These are phyloP conservation scores for Scomber colias DNA, from an alignment of 2,113 vertebrate genomes.

Conservation along the genomic window DNA sequence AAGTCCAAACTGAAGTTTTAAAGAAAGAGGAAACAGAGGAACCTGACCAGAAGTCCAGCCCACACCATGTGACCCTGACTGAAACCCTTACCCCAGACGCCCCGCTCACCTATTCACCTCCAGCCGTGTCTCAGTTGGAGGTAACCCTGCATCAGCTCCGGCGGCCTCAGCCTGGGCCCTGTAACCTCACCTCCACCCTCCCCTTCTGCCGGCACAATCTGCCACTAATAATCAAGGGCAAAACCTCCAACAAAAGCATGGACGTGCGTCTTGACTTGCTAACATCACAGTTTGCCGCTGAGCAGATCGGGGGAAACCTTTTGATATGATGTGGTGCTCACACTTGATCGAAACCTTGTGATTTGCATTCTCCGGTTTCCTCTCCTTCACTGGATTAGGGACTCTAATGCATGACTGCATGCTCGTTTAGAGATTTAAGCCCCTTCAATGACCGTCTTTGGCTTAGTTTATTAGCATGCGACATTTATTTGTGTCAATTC, in stretches of 20 bases:
- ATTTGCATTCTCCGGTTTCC: slow-evolving; percentile 55
- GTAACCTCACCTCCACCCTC: slow-evolving; percentile 37
- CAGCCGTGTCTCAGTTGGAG: slow-evolving; percentile 37
- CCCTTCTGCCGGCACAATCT: slow-evolving; percentile 36
- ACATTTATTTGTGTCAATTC: slow-evolving; percentile 52
- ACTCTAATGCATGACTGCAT: slow-evolving; percentile 65
- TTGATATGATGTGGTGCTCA: slow-evolving; percentile 32
- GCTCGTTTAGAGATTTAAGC: slow-evolving; percentile 41
- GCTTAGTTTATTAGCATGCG: slow-evolving; percentile 42
- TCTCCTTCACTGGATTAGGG: slow-evolving; percentile 51
- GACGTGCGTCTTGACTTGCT: slow-evolving; percentile 27
- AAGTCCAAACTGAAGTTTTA: background rate
- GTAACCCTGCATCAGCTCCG: slow-evolving; percentile 50
- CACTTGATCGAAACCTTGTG: slow-evolving; percentile 70
- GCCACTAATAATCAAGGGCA: slow-evolving; percentile 42
- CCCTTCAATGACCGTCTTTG: slow-evolving; percentile 10
- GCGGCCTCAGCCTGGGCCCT: slow-evolving; percentile 3
- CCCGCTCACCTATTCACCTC: background rate
- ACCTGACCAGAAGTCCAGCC: background rate
- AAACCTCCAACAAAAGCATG: slow-evolving; percentile 17
- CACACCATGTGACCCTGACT: background rate
- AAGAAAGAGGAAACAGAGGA: background rate
- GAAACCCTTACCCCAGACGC: background rate
- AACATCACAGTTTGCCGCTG: slow-evolving; percentile 39
- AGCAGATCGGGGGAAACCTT: slow-evolving; percentile 35